Evolutionary conservation across 2,888 invertebrate species (phyloP).

Genomic region (Latrodectus elegans): DNA sequence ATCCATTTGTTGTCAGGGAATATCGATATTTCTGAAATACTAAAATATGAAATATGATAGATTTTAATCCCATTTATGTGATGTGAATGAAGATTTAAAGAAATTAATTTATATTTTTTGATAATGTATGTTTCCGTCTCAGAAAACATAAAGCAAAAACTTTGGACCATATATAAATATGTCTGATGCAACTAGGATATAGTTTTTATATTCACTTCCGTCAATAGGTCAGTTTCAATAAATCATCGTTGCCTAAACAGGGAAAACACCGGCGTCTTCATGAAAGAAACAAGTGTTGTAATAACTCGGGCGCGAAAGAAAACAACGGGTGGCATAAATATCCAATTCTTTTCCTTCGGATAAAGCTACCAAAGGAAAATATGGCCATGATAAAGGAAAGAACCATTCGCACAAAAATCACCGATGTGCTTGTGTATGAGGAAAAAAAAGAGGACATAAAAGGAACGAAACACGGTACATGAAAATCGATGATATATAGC

Average conservation of each 20-base stretch:
- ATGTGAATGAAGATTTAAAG: too few relatives aligned
- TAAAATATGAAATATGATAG: too few relatives aligned
- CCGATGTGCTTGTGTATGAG: conserved; percentile 13
- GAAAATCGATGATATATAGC: conserved; percentile 53
- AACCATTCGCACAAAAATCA: conserved; percentile 53
- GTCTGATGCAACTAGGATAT: not conserved
- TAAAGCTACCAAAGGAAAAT: conserved; percentile 25
- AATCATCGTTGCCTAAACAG: conserved; percentile 23
- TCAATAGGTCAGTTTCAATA: conserved; percentile 28
- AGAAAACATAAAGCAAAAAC: too few relatives aligned
- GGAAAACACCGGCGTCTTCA: conserved; percentile 35
- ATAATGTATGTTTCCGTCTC: too few relatives aligned
- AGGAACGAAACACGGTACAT: conserved; percentile 36
- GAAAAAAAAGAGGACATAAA: conserved; percentile 11
- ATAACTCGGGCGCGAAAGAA: conserved; percentile 44
- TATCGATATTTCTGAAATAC: too few relatives aligned
- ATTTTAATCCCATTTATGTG: too few relatives aligned
- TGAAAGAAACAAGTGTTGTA: conserved; percentile 56
- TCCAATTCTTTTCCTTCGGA: conserved; percentile 49
- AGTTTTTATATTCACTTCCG: not conserved
- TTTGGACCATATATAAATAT: not conserved
- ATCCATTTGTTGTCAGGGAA: too few relatives aligned
- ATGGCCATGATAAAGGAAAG: conserved; percentile 41
- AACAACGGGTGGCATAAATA: conserved; percentile 54
- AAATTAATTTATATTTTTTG: too few relatives aligned